Evolutionary conservation across 1,140 invertebrate species (phyloP).

Genomic region (Trialeurodes vaporariorum): DNA sequence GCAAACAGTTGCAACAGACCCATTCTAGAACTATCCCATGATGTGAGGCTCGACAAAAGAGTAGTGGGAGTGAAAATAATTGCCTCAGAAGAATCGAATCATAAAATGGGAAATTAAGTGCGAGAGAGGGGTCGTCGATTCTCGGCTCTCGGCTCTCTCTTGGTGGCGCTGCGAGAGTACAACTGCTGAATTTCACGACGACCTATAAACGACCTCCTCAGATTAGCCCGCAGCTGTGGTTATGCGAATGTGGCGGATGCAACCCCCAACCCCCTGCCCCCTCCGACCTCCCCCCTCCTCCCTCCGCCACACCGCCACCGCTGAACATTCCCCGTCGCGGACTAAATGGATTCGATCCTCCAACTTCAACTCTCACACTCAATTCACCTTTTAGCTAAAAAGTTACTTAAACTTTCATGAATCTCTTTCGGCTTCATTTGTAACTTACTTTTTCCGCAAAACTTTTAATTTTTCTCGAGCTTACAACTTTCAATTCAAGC

Average conservation of each 20-base stretch:
- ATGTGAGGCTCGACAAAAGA: too few relatives aligned
- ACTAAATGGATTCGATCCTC: neutral
- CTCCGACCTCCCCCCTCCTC: slow-evolving; percentile 19
- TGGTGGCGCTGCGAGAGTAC: too few relatives aligned
- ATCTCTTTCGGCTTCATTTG: neutral
- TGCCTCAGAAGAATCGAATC: too few relatives aligned
- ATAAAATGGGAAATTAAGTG: too few relatives aligned
- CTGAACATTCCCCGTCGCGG: slow-evolving; percentile 25
- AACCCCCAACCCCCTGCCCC: slow-evolving; percentile 35
- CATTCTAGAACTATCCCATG: too few relatives aligned
- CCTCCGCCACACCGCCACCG: neutral
- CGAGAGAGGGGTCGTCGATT: too few relatives aligned
- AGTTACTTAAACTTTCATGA: slow-evolving; percentile 6
- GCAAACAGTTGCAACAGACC: too few relatives aligned
- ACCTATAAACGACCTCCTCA: slow-evolving; percentile 2
- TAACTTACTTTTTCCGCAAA: neutral
- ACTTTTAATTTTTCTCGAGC: neutral
- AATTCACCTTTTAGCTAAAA: slow-evolving; percentile 6
- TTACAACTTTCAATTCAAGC: too few relatives aligned
- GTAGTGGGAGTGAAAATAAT: too few relatives aligned
- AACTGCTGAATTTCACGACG: neutral
- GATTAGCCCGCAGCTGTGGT: slow-evolving; percentile 2
- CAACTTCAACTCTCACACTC: neutral
- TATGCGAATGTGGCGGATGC: slow-evolving; percentile 36
- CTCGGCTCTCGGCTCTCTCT: too few relatives aligned